A percentile compares a stretch with the other conserved stretches of the same genome.
Evolutionary conservation across 1,140 invertebrate genomes (phyloP).

Genomic region (Philopotamus ludificatus): DNA sequence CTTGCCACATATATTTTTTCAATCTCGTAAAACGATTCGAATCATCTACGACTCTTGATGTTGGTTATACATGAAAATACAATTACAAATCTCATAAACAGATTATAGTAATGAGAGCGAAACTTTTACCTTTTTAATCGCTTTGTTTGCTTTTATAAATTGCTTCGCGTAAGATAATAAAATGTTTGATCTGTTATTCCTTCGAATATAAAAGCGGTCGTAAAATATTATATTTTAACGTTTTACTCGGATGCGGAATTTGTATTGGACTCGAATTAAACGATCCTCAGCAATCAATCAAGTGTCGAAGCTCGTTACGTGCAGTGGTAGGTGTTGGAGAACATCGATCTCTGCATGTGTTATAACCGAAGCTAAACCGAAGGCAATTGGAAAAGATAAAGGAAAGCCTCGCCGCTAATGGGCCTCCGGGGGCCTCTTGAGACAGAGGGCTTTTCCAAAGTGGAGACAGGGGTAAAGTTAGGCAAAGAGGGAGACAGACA

Average conservation of each 20-base stretch:
- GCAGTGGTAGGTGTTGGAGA: not conserved
- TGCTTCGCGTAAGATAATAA: too few species aligned
- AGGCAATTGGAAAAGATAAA: slow-evolving; percentile 33
- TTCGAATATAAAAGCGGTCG: too few species aligned
- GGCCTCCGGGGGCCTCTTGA: slow-evolving; percentile 28
- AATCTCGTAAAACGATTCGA: not conserved
- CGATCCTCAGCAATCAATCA: slow-evolving; percentile 35
- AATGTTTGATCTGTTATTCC: too few species aligned
- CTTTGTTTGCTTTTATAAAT: too few species aligned
- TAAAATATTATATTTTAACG: too few species aligned
- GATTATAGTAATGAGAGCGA: too few species aligned
- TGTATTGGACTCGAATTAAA: not conserved
- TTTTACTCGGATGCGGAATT: too few species aligned
- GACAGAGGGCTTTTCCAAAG: slow-evolving; percentile 14
- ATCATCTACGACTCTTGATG: not conserved
- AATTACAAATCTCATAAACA: too few species aligned
- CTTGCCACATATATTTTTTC: not conserved
- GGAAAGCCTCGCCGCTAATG: slow-evolving; percentile 34
- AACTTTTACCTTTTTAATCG: too few species aligned
- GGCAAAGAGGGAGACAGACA: not conserved
- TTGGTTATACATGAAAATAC: too few species aligned
- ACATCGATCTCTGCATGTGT: slow-evolving; percentile 25
- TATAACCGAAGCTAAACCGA: slow-evolving; percentile 20
- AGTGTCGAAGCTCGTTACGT: slow-evolving; percentile 30
- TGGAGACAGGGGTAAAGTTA: slow-evolving; percentile 12